Base-by-base conservation (phyloP, 2,888 invertebrate genomes). In the Drosophila falleni region DNA sequence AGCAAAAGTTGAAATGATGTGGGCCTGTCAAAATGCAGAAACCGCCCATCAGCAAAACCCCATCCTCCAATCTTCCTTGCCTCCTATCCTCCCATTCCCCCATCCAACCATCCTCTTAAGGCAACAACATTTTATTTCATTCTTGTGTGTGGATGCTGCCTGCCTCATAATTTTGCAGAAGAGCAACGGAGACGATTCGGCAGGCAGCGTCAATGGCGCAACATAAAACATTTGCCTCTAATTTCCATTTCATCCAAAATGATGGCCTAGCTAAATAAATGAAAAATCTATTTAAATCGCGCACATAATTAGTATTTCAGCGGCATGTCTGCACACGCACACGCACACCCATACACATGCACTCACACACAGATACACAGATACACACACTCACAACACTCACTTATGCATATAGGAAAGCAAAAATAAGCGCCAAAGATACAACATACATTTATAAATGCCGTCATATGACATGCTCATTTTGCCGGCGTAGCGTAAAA, bases 281-380 rank as follows among this genome's bases (percentile, higher is more conserved):
- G 78, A 87, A 89, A 84, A 88, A 87, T 89, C 87, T 89, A 87
- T 87, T 87, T 87, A 87, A 87, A 87, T 87, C 86, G 84, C 84
- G 89, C 87, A 87, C 87, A 89, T 89, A 87, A 87, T 87, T 87
- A 89, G 89, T 89, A 86, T 87, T 87, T 87, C 89, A 87, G 78
- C 87, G 73, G 89, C 78, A 74, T 82, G 85, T 85, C 84, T 82
- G 73, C 62, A 59, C 53, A 47, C 50, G 61, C 71, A 79, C 56
- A 68, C 33, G 50, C 49, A 53, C 54, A 51, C 46, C 41, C 50
- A 58, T 50, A 41, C 49, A 61, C 50, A 31, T 54, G 37, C 54
- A 56, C 59, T 51, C 62, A 59, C 53, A 47, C 50, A 56, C 71
- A 79, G 54, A 68, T 31, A 53, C 49, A 53, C 54, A 51, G 42